phyloP scores from a whole-genome alignment of 2,797 vertebrate species.

The Hydrocynus forskahlii region DNA sequence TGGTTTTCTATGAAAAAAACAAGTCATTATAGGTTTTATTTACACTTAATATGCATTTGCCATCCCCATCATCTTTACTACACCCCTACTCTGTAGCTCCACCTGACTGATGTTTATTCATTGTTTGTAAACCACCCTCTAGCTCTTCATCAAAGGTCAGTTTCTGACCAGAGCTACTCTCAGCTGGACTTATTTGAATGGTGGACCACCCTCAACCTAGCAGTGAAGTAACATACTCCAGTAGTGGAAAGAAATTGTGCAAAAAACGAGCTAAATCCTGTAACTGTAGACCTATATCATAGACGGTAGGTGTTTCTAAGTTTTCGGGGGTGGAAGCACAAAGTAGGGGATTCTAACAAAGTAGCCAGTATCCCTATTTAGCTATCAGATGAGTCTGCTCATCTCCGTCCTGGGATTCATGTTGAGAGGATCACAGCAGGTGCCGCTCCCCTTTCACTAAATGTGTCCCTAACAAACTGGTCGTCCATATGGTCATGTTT shows the following conservation, averaged over 20 bases:
- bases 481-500: background rate
- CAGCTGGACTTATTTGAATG: background rate
- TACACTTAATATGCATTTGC: too few relatives aligned
- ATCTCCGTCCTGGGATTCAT: background rate
- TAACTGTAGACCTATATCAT: too few relatives aligned
- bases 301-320: too few relatives aligned
- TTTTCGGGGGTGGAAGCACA: too few relatives aligned
- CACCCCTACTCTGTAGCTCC: background rate
- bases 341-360: too few relatives aligned
- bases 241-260: too few relatives aligned
- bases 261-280: too few relatives aligned
- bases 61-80: background rate
- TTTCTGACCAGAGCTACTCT: background rate
- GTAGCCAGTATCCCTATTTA: too few relatives aligned
- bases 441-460: background rate
- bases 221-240: too few relatives aligned
- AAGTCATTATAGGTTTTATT: background rate
- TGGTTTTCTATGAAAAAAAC: background rate
- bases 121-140: background rate
- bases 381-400: too few relatives aligned
- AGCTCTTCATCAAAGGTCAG: background rate
- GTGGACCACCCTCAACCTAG: too few relatives aligned
- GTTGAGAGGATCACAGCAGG: background rate
- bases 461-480: background rate
- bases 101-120: background rate